Evolutionary conservation across 1,140 invertebrate species (phyloP), one percentile per base, ranked within the genome.

Genomic region (Sitophilus oryzae): DNA sequence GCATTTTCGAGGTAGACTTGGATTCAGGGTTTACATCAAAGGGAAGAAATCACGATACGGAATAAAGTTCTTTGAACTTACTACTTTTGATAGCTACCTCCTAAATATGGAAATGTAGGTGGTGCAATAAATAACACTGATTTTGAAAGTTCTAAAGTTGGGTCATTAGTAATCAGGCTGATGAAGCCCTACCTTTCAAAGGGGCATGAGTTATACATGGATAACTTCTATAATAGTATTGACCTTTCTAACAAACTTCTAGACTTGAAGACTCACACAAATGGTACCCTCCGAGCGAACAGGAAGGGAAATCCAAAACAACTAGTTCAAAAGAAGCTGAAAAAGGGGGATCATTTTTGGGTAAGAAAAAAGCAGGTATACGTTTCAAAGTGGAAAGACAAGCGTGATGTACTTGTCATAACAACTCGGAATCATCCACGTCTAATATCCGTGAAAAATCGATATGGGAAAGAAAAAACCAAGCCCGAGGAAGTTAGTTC

Each of bases 371-470:
- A 36, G 9, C 15, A 55, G 2, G 25, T 51, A 10, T 46, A 45
- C 41, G 64, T 71, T 1, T 60, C 54, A 5, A 69, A 69, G 41
- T 72, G 70, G 69, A 61, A 58, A 38, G 69, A 73, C 48, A 68
- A 64, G 40, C 52, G 65, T 9, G 62, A 64, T 44, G 66, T 70
- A 1, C 21, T 53, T 11, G 16, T 16, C 20, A 56, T 72, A 38
- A 63, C 65, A 9, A 68, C 67, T 8, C 22, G 36, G 19, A 36
- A 54, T 46, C 58, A 65, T 18, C 52, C 52, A 11, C 10, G 18
- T 14, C 11, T 54, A 19, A 45, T 54, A 16, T 22, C 15, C 6
- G 35, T 38, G 16, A 9, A 5, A 42, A 67, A 64, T 34, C 46
- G 44, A 53, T 46, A 44, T 56, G 58, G 62, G n/a, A n/a, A n/a